Conservation (phyloP, 1,140 invertebrate genomes). For the Rhopalosiphum maidis region DNA sequence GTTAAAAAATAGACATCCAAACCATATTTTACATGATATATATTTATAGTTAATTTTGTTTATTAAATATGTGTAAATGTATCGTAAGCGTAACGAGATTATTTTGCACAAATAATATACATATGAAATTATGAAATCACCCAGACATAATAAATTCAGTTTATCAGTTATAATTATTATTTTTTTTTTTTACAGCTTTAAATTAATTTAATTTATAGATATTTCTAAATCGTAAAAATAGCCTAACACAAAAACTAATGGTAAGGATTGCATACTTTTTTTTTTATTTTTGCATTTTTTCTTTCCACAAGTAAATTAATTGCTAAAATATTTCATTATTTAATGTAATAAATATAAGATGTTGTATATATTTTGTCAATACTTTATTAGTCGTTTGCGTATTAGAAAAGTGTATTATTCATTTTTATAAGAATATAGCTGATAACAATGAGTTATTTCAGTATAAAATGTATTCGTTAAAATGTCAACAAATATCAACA, state of each 20-base stretch:
- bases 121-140: no score
- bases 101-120: background rate
- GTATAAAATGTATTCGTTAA: background rate
- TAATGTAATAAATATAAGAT: background rate
- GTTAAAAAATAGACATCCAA: background rate
- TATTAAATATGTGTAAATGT: background rate
- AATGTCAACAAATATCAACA: background rate
- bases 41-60: background rate
- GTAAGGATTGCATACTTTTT: no score
- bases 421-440: background rate
- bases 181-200: no score
- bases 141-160: no score
- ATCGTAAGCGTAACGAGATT: background rate
- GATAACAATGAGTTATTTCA: background rate
- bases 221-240: background rate
- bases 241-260: no score
- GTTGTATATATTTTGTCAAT: background rate
- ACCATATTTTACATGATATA: background rate
- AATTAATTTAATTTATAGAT: background rate
- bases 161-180: no score
- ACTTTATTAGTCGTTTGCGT: background rate
- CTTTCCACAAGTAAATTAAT: background rate
- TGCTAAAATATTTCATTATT: background rate
- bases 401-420: background rate
- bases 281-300: background rate